A percentile compares a stretch with the other conserved stretches of the same genome.
Conservation (phyloP, 2,113 vertebrate species). For the Cyprinus carpio region DNA sequence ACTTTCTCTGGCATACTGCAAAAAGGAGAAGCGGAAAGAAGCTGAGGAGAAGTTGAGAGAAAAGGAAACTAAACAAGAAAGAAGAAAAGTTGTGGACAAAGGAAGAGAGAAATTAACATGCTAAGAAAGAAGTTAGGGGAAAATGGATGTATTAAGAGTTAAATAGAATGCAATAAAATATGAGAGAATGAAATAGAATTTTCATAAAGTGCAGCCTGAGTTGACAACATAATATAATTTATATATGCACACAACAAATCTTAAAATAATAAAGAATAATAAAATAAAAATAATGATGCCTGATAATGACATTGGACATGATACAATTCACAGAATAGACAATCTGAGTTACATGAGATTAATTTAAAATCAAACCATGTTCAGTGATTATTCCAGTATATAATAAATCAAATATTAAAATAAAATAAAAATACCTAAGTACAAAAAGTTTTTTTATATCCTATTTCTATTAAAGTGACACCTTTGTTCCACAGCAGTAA, state of each 20-base stretch:
- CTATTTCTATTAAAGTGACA: neutral
- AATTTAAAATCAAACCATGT: neutral
- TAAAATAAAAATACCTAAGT: neutral
- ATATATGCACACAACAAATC: no score
- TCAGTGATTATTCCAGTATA: neutral
- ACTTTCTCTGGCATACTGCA: constrained; percentile 70
- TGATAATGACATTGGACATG: no score
- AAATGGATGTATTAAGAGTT: neutral
- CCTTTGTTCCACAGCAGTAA: neutral
- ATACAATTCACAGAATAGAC: neutral
- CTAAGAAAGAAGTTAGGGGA: no score
- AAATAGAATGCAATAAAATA: neutral
- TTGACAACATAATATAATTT: no score
- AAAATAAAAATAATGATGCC: no score
- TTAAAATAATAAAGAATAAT: no score
- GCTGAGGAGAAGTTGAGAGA: neutral
- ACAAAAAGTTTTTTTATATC: neutral
- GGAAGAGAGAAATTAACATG: neutral
- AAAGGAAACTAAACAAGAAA: neutral
- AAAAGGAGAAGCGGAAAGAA: neutral
- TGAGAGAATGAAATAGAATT: neutral
- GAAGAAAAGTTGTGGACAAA: neutral
- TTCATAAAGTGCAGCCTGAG: no score
- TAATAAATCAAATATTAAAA: neutral
- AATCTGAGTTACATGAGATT: neutral